These are phyloP conservation scores for Punctoribates punctum DNA, from an alignment of 2,888 invertebrate species.

Conservation along the genomic window DNA sequence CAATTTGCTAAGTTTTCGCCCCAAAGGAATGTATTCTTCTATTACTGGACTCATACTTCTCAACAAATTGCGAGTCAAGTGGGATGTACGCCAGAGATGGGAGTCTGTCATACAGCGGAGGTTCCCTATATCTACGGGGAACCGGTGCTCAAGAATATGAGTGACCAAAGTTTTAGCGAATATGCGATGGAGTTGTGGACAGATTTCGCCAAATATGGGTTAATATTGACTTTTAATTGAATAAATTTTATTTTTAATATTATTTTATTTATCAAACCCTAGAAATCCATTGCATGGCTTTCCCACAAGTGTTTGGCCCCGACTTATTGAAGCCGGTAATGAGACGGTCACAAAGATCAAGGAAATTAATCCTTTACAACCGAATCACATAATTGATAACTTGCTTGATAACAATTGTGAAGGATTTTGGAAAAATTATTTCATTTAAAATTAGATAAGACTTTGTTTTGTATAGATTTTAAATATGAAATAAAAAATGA, in stretches of 20 bases:
- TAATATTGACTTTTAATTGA: background rate
- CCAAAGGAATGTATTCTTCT: background rate
- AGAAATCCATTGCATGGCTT: background rate
- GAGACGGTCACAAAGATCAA: background rate
- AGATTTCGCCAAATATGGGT: slow-evolving; percentile 39
- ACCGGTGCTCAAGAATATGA: background rate
- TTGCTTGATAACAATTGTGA: background rate
- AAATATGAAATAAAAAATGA: background rate
- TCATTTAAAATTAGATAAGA: background rate
- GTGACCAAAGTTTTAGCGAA: background rate
- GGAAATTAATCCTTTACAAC: background rate
- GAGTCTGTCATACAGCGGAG: slow-evolving; percentile 3
- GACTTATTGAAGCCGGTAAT: background rate
- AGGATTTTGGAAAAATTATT: slow-evolving; percentile 15
- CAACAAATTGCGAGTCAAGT: background rate
- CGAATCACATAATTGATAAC: background rate
- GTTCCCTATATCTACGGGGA: background rate
- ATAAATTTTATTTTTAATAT: background rate
- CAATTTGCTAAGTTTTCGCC: background rate
- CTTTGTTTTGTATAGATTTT: background rate
- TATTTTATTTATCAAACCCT: background rate
- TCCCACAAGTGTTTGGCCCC: background rate
- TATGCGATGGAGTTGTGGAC: slow-evolving; percentile 35
- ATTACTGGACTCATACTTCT: background rate
- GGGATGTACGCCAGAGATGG: too few relatives aligned